A percentile compares a stretch with the other conserved stretches of the same genome.
Evolutionary conservation across 2,888 invertebrate species (phyloP).

Genomic region (Nowickia ferox): DNA sequence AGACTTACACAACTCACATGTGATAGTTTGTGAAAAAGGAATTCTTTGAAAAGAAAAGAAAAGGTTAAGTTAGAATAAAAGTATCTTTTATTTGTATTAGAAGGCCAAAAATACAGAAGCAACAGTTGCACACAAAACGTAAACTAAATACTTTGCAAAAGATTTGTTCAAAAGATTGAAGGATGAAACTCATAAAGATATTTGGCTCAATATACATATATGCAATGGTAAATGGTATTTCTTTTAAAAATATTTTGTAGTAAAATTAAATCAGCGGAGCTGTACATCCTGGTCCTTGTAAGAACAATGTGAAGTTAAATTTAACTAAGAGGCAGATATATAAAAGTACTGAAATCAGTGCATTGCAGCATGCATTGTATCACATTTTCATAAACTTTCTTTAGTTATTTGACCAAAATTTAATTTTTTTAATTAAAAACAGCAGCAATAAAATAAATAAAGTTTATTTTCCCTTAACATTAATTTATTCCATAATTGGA

Average conservation of each 20-base stretch:
- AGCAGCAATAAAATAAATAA: too few relatives aligned
- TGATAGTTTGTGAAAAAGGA: constrained; percentile 64
- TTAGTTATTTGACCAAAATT: too few relatives aligned
- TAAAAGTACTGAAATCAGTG: too few relatives aligned
- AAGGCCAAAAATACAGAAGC: constrained; percentile 35
- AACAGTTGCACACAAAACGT: constrained; percentile 36
- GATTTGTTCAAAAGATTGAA: constrained; percentile 23
- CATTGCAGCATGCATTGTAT: too few relatives aligned
- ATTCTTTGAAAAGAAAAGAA: constrained; percentile 48
- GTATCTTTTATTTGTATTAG: constrained; percentile 4
- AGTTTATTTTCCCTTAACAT: too few relatives aligned
- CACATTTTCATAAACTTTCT: too few relatives aligned
- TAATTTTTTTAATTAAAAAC: too few relatives aligned
- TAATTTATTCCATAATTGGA: too few relatives aligned
- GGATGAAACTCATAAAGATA: neutral
- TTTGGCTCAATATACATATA: neutral
- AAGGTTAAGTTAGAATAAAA: neutral
- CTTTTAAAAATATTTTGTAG: neutral
- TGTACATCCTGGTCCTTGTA: too few relatives aligned
- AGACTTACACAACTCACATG: constrained; percentile 35
- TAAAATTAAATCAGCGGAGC: neutral
- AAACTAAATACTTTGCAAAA: constrained; percentile 12
- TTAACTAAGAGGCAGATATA: too few relatives aligned
- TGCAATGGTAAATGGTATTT: neutral
- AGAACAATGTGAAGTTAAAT: too few relatives aligned